phyloP scores from a whole-genome alignment of 2,888 invertebrate genomes.

The Mimas tiliae region DNA sequence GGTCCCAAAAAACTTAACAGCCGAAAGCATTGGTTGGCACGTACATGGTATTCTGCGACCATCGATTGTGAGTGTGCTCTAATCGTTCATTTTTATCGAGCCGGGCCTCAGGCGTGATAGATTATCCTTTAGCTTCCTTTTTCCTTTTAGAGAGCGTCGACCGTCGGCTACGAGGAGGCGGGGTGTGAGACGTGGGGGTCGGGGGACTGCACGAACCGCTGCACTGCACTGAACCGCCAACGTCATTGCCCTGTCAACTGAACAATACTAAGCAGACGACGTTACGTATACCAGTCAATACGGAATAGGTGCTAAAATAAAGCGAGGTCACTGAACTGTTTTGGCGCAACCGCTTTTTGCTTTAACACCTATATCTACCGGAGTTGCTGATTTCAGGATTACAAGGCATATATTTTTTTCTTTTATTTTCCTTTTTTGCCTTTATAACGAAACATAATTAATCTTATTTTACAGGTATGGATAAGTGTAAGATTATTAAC shows the following conservation, averaged over 20 bases:
- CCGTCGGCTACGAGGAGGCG: conserved; percentile 73
- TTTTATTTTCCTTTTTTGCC: no score
- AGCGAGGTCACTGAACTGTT: conserved; percentile 59
- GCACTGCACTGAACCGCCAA: conserved; percentile 68
- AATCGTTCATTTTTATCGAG: conserved; percentile 83
- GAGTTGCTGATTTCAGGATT: background rate
- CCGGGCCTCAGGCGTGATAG: conserved; percentile 81
- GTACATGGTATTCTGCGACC: conserved; percentile 60
- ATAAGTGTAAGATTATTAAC: no score
- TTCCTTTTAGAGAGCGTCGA: conserved; percentile 83
- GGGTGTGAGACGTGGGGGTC: conserved; percentile 56
- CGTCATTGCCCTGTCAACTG: conserved; percentile 84
- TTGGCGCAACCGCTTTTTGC: conserved; percentile 19
- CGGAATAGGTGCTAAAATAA: conserved; percentile 69
- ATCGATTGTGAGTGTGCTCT: conserved; percentile 72
- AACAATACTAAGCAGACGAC: conserved; percentile 82
- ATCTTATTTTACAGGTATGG: background rate
- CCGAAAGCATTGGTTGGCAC: conserved; percentile 39
- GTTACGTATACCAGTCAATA: conserved; percentile 69
- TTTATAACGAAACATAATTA: no score
- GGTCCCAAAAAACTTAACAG: conserved; percentile 39
- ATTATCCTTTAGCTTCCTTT: conserved; percentile 83
- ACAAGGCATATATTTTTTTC: no score
- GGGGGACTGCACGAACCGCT: conserved; percentile 61
- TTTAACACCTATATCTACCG: background rate